A percentile compares a stretch with the other conserved stretches of the same genome.
phyloP scores from a whole-genome alignment of 2,113 vertebrate species.

The Connochaetes taurinus region DNA sequence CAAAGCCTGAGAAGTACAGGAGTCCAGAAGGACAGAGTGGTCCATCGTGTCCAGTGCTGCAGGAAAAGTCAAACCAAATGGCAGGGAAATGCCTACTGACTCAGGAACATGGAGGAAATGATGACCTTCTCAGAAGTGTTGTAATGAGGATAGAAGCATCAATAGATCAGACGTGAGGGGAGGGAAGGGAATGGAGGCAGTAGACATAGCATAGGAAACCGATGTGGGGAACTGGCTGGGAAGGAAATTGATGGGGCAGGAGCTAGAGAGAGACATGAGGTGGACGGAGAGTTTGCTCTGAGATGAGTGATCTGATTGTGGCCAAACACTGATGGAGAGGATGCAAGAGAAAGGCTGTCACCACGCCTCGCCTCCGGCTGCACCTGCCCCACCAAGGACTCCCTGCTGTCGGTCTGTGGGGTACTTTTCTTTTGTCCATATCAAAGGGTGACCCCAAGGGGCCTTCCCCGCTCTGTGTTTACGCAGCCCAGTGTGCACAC shows the following conservation, averaged over 20 bases:
- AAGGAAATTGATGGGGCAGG: neutral
- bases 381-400: neutral
- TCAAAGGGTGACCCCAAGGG: neutral
- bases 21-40: neutral
- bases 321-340: neutral
- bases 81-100: neutral
- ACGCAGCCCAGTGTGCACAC: neutral
- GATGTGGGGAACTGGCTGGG: neutral
- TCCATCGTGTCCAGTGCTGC: neutral
- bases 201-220: neutral
- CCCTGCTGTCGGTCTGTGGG: too few species aligned
- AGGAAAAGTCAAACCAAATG: neutral
- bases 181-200: neutral
- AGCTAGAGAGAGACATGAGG: neutral
- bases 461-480: neutral
- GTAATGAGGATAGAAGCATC: neutral
- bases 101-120: neutral
- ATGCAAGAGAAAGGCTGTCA: neutral
- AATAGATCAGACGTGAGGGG: neutral
- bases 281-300: neutral
- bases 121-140: neutral
- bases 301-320: neutral
- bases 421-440: neutral
- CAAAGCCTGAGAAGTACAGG: neutral
- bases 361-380: rapidly evolving